These are phyloP conservation scores for Meta bourneti DNA, from an alignment of 2,888 invertebrate genomes.

Conservation along the genomic window DNA sequence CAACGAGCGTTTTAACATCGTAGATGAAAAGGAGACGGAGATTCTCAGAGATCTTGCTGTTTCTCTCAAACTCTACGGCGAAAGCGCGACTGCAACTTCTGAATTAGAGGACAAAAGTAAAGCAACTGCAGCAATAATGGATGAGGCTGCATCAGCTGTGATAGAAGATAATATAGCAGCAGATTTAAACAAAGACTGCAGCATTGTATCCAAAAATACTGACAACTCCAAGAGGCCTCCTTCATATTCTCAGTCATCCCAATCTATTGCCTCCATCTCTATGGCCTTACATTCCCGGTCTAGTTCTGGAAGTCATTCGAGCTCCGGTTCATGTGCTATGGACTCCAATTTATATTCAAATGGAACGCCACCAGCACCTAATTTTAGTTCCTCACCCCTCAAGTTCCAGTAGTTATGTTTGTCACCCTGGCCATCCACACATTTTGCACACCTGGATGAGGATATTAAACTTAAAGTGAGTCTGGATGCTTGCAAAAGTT, in stretches of 20 bases:
- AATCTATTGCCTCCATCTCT: constrained; percentile 76
- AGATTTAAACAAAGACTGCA: constrained; percentile 73
- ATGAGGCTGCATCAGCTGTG: constrained; percentile 72
- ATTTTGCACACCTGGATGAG: constrained; percentile 26
- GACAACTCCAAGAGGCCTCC: constrained; percentile 75
- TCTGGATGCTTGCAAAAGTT: constrained; percentile 48
- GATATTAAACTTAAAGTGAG: constrained; percentile 47
- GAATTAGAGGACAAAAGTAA: constrained; percentile 67
- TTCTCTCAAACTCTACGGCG: constrained; percentile 84
- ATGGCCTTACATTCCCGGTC: constrained; percentile 77
- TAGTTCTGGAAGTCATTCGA: constrained; percentile 75
- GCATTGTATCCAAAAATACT: constrained; percentile 60
- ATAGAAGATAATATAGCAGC: constrained; percentile 72
- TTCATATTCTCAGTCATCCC: constrained; percentile 72
- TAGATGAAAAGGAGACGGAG: constrained; percentile 97
- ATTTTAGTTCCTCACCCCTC: constrained; percentile 76
- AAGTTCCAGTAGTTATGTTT: constrained; percentile 74
- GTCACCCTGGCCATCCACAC: constrained; percentile 75
- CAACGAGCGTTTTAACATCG: constrained; percentile 92
- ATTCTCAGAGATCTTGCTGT: constrained; percentile 94
- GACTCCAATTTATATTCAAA: constrained; percentile 74
- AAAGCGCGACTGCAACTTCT: constrained; percentile 44
- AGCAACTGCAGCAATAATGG: constrained; percentile 32
- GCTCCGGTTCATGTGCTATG: constrained; percentile 75
- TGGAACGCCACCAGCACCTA: constrained; percentile 70